These are phyloP conservation scores for Toxotes lorentzi DNA, from an alignment of 2,797 vertebrate genomes.

Conservation along the genomic window DNA sequence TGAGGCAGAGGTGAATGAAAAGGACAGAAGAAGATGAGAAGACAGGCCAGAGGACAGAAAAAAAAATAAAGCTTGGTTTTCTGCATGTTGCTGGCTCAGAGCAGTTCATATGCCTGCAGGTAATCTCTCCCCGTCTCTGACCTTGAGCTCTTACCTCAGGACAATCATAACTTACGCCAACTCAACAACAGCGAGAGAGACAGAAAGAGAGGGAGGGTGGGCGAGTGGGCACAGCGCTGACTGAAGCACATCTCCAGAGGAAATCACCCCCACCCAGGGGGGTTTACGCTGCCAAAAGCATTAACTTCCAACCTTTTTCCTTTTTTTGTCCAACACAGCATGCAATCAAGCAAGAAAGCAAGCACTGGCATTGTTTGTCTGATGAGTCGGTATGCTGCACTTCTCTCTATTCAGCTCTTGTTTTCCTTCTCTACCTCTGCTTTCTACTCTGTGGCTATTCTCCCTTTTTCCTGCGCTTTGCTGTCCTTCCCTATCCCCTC, in stretches of 20 bases:
- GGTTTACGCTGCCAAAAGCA: constrained; percentile 78
- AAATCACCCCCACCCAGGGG: constrained; percentile 62
- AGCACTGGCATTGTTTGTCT: constrained; percentile 67
- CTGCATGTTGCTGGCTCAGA: constrained; percentile 39
- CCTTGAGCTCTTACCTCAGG: constrained; percentile 78
- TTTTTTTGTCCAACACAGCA: constrained; percentile 71
- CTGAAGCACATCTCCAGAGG: constrained; percentile 79
- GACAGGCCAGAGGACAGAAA: neutral
- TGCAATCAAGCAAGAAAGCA: constrained; percentile 70
- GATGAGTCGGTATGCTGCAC: constrained; percentile 57
- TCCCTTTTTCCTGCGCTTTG: neutral
- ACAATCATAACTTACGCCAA: constrained; percentile 65
- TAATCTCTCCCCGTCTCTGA: constrained; percentile 68
- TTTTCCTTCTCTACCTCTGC: constrained; percentile 7
- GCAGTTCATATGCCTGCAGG: constrained; percentile 51
- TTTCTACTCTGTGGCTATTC: neutral
- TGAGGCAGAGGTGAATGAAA: constrained; percentile 17
- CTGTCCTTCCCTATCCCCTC: neutral
- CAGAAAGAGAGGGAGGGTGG: constrained; percentile 35
- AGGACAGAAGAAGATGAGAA: constrained; percentile 28
- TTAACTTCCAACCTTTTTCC: constrained; percentile 68
- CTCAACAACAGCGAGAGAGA: constrained; percentile 58
- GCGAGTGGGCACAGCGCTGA: constrained; percentile 74
- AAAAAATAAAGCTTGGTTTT: constrained; percentile 25
- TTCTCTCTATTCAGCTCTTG: constrained; percentile 34